phyloP scores from a whole-genome alignment of 2,888 invertebrate species.

The Ernsta delagoae region DNA sequence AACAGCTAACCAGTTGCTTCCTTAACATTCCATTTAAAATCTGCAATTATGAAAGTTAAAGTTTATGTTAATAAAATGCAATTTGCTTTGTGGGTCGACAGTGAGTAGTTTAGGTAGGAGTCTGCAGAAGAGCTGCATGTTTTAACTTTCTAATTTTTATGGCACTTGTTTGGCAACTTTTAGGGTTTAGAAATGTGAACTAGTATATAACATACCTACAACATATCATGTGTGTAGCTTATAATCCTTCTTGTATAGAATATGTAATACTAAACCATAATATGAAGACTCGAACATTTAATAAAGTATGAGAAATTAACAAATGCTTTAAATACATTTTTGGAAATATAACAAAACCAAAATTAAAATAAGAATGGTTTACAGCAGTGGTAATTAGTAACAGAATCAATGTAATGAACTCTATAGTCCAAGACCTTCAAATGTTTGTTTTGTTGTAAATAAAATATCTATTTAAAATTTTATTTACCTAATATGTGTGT shows the following conservation, averaged over 20 bases:
- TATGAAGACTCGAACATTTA: neutral
- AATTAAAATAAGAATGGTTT: constrained; percentile 71
- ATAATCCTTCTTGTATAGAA: neutral
- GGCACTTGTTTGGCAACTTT: constrained; percentile 71
- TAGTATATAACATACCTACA: constrained; percentile 45
- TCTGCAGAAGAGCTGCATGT: constrained; percentile 72
- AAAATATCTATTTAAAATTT: constrained; percentile 59
- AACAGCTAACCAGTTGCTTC: constrained; percentile 59
- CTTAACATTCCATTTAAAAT: constrained; percentile 65
- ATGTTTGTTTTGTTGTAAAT: constrained; percentile 59
- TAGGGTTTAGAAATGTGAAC: constrained; percentile 69
- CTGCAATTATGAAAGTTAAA: constrained; percentile 74
- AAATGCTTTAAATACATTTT: constrained; percentile 6
- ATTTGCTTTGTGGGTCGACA: constrained; percentile 79
- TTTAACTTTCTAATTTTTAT: constrained; percentile 81
- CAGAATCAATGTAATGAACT: constrained; percentile 56
- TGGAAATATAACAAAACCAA: constrained; percentile 41
- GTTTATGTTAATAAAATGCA: constrained; percentile 81
- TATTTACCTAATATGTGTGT: constrained; percentile 53
- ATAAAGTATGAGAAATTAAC: neutral
- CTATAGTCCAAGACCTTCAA: constrained; percentile 68
- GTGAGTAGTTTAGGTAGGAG: constrained; percentile 61
- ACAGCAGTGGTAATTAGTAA: constrained; percentile 59
- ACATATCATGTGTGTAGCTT: constrained; percentile 38
- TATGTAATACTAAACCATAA: neutral